phyloP scores from a whole-genome alignment of 2,888 invertebrate genomes.

The Drosophila fulvimacula region DNA sequence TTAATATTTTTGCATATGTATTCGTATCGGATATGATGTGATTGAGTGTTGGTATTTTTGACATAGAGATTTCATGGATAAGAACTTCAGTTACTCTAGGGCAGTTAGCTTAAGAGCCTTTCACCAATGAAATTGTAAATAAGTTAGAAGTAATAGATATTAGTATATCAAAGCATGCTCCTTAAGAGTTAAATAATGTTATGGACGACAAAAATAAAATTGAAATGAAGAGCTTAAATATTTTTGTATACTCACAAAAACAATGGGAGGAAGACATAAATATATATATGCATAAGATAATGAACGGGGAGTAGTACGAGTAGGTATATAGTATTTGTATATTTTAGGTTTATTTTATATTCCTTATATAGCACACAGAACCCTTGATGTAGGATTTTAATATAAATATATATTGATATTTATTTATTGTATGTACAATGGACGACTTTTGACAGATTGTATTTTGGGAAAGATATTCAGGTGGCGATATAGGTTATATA shows the following conservation, averaged over 20 bases:
- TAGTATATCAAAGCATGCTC: conserved; percentile 25
- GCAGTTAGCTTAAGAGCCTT: conserved; percentile 4
- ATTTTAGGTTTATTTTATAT: conserved; percentile 28
- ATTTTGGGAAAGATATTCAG: conserved; percentile 24
- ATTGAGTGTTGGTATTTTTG: conserved; percentile 1
- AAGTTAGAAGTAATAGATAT: not conserved
- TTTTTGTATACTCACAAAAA: conserved; percentile 81
- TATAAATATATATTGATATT: conserved; percentile 11
- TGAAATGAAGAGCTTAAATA: conserved; percentile 63
- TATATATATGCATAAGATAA: conserved; percentile 72
- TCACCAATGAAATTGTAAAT: conserved; percentile 5
- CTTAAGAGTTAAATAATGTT: not conserved
- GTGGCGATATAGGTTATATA: conserved; percentile 27
- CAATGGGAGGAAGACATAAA: conserved; percentile 75
- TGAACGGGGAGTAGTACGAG: conserved; percentile 74
- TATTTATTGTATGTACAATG: conserved; percentile 58
- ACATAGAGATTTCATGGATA: conserved; percentile 6
- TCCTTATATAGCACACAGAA: conserved; percentile 48
- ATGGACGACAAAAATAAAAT: conserved; percentile 30
- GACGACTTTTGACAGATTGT: conserved; percentile 38
- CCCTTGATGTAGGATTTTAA: conserved; percentile 33
- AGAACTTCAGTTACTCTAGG: not conserved
- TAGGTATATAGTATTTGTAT: conserved; percentile 33
- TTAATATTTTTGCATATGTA: conserved; percentile 27
- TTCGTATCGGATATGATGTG: conserved; percentile 17